These are phyloP conservation scores for Syngnathus scovelli DNA, from an alignment of 2,113 vertebrate genomes.

Conservation along the genomic window DNA sequence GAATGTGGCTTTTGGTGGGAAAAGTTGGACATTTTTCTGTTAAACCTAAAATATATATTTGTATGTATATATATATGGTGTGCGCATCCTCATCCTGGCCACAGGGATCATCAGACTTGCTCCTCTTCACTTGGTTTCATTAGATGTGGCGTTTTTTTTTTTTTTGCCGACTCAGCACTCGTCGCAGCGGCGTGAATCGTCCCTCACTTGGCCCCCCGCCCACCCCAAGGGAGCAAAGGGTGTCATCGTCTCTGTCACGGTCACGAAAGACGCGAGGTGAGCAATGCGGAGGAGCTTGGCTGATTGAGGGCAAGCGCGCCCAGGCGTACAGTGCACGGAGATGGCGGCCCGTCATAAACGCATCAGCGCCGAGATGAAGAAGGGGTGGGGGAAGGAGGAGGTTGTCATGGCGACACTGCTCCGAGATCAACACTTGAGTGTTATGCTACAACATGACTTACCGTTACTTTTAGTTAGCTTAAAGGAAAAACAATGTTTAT, in stretches of 20 bases:
- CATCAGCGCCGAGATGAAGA: background rate
- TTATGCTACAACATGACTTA: background rate
- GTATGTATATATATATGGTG: no score
- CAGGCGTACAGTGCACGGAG: slow-evolving; percentile 21
- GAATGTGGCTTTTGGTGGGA: slow-evolving; percentile 12
- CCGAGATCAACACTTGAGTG: background rate
- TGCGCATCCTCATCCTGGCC: slow-evolving; percentile 27
- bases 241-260: slow-evolving; percentile 62
- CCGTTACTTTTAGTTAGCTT: background rate
- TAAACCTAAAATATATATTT: background rate
- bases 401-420: slow-evolving; percentile 3
- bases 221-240: slow-evolving; percentile 33
- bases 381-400: background rate
- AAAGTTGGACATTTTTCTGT: background rate
- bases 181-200: slow-evolving; percentile 21
- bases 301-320: slow-evolving; percentile 53
- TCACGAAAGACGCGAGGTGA: slow-evolving; percentile 57
- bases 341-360: slow-evolving; percentile 28
- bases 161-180: slow-evolving; percentile 40
- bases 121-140: slow-evolving; percentile 31
- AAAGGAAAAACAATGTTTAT: background rate
- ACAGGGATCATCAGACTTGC: slow-evolving; percentile 39
- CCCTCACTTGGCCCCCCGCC: background rate
- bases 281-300: slow-evolving; percentile 49
- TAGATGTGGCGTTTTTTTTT: slow-evolving; percentile 44